Evolutionary conservation across 2,888 invertebrate species (phyloP).

Genomic region (Chrysolina haemoptera): DNA sequence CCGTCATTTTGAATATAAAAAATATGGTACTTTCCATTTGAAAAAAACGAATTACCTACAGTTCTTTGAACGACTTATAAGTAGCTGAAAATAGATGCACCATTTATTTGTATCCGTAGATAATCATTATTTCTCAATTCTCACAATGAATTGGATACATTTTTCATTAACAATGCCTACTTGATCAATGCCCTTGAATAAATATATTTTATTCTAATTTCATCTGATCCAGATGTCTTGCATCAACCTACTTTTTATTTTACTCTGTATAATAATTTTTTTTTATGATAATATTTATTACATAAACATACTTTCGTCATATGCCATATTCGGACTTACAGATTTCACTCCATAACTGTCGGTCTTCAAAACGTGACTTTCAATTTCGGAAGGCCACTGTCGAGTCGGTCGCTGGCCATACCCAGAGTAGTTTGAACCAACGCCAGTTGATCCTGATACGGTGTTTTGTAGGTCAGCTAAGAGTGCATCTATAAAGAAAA

Average conservation of each 20-base stretch:
- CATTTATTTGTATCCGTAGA: too few species aligned
- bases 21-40: too few species aligned
- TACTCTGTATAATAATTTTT: neutral
- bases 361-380: constrained; percentile 58
- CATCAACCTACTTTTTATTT: neutral
- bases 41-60: too few species aligned
- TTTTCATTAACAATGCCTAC: too few species aligned
- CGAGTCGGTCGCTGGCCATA: constrained; percentile 79
- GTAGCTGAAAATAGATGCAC: too few species aligned
- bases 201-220: too few species aligned
- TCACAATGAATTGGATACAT: too few species aligned
- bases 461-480: constrained; percentile 97
- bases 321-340: constrained; percentile 57
- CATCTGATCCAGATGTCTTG: too few species aligned
- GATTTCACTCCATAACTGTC: constrained; percentile 62
- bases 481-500: constrained; percentile 83
- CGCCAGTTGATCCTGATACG: constrained; percentile 75
- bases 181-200: too few species aligned
- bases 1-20: too few species aligned
- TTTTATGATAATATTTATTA: neutral
- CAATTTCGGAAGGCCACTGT: constrained; percentile 63
- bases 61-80: too few species aligned
- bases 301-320: constrained; percentile 12
- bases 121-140: too few species aligned
- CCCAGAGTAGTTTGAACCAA: constrained; percentile 73